Percentiles rank a stretch among this genome's conserved stretches.
Conservation (phyloP, 2,113 vertebrate species). For the Notarius quadriscutis region DNA sequence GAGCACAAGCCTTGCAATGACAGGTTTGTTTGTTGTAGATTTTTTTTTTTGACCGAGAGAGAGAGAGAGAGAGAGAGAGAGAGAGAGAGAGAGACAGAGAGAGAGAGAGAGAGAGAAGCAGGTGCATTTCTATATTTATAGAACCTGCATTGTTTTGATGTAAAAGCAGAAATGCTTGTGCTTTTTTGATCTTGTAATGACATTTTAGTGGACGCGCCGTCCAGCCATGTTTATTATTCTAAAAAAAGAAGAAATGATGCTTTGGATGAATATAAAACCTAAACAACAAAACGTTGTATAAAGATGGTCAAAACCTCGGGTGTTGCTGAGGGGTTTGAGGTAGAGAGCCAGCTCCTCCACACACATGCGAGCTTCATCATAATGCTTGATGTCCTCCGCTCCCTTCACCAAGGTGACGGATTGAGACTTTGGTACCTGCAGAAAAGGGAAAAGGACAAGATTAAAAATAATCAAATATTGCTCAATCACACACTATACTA, state of each 20-base stretch:
- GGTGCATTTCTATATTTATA: neutral
- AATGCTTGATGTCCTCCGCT: slow-evolving; percentile 93
- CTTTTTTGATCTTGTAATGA: neutral
- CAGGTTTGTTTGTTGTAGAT: neutral
- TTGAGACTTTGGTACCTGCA: slow-evolving; percentile 90
- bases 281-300: neutral
- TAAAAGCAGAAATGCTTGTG: neutral
- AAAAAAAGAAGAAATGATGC: neutral
- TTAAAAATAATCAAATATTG: neutral
- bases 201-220: neutral
- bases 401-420: slow-evolving; percentile 89
- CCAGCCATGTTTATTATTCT: neutral
- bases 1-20: neutral
- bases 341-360: slow-evolving; percentile 97
- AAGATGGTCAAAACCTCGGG: slow-evolving; percentile 76
- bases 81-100: neutral
- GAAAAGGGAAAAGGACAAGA: neutral
- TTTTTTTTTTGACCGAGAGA: too few relatives aligned
- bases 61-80: neutral
- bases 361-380: slow-evolving; percentile 94
- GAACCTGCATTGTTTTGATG: neutral
- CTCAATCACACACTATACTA: neutral
- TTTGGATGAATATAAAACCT: neutral
- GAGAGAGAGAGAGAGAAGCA: neutral
- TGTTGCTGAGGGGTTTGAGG: slow-evolving; percentile 97